Conservation (phyloP, 2,797 vertebrate species). For the Tenualosa thibaudeaui region DNA sequence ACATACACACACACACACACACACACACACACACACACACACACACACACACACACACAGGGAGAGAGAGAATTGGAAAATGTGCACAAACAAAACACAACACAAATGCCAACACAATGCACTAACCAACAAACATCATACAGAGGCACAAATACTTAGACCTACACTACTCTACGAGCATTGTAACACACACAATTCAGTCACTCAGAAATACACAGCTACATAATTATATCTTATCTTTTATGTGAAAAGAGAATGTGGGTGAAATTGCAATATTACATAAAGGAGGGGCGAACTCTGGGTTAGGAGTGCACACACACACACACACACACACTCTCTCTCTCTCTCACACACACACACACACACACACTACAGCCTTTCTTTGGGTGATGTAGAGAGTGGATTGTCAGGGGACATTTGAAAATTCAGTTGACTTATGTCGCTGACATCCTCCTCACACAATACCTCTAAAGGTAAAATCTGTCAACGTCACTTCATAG, state of each 20-base stretch:
- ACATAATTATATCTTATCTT: no score
- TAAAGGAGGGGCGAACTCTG: not conserved
- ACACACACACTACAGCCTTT: conserved; percentile 33
- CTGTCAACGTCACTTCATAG: not conserved
- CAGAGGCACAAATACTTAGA: not conserved
- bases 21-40: conserved; percentile 45
- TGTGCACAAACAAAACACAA: not conserved
- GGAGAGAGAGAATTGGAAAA: not conserved
- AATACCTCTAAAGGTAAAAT: not conserved
- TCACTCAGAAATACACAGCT: not conserved
- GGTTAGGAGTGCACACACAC: conserved; percentile 23
- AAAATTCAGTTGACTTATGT: conserved; percentile 10
- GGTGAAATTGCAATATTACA: not conserved
- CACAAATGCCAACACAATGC: conserved; percentile 33
- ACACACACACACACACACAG: conserved; percentile 42
- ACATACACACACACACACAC: conserved; percentile 44
- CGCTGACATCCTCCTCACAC: conserved; percentile 1
- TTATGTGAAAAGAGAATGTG: not conserved
- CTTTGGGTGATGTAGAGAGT: conserved; percentile 26
- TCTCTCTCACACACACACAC: conserved; percentile 42
- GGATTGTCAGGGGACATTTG: conserved; percentile 22
- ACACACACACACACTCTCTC: conserved; percentile 33
- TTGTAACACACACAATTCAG: conserved; percentile 8
- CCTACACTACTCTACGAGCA: not conserved
- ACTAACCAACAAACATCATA: not conserved